phyloP scores from a whole-genome alignment of 2,888 invertebrate species.

The Phymatocera aterrima region DNA sequence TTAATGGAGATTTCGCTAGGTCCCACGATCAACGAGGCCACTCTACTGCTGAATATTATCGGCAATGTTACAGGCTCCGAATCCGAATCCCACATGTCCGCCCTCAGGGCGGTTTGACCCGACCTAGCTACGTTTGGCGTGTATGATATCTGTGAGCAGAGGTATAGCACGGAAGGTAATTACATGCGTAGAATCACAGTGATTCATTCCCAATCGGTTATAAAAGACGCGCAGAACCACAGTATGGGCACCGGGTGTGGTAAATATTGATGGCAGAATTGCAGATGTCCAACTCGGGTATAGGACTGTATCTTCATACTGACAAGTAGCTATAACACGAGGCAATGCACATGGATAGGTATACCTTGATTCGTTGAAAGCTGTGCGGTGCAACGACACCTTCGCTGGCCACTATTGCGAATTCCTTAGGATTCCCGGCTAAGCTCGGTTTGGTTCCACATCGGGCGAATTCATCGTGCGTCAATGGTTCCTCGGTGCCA shows the following conservation, averaged over 20 bases:
- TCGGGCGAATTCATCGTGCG: conserved; percentile 74
- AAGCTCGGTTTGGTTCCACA: conserved; percentile 73
- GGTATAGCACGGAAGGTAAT: too few relatives aligned
- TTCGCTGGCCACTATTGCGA: conserved; percentile 75
- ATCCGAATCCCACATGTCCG: conserved; percentile 79
- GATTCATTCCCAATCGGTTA: too few relatives aligned
- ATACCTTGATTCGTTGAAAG: conserved; percentile 74
- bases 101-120: conserved; percentile 75
- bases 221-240: too few relatives aligned
- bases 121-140: conserved; percentile 77
- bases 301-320: too few relatives aligned
- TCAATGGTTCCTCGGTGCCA: conserved; percentile 77
- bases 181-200: too few relatives aligned
- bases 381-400: conserved; percentile 76
- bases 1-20: conserved; percentile 77
- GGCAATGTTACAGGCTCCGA: conserved; percentile 77
- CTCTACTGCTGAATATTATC: conserved; percentile 76
- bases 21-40: conserved; percentile 75
- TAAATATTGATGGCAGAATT: too few relatives aligned
- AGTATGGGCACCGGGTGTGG: too few relatives aligned
- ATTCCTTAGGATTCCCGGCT: conserved; percentile 77
- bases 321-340: conserved; percentile 33
- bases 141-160: conserved; percentile 73
- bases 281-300: too few relatives aligned
- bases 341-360: background rate